Evolutionary conservation across 2,888 invertebrate species (phyloP).

Genomic region (Apamea anceps): DNA sequence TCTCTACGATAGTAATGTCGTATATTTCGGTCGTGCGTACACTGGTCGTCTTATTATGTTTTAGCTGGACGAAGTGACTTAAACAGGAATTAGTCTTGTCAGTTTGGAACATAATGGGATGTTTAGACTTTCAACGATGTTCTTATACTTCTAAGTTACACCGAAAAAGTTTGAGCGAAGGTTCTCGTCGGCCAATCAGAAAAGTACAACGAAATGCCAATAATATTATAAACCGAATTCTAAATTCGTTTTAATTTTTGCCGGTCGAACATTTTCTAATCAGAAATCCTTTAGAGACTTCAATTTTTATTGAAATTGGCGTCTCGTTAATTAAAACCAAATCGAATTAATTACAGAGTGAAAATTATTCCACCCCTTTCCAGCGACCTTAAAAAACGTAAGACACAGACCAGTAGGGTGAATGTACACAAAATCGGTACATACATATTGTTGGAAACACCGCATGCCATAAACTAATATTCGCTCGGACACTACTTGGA

Average conservation of each 20-base stretch:
- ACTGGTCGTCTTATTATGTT: constrained; percentile 80
- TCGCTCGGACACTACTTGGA: constrained; percentile 90
- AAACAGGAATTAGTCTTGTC: constrained; percentile 23
- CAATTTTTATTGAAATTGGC: constrained; percentile 86
- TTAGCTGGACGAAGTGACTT: constrained; percentile 58
- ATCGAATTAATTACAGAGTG: constrained; percentile 86
- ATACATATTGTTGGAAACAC: constrained; percentile 73
- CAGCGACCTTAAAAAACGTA: constrained; percentile 72
- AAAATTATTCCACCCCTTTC: constrained; percentile 83
- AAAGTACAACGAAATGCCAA: constrained; percentile 31
- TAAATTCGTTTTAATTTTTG: constrained; percentile 72
- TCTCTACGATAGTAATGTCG: constrained; percentile 83
- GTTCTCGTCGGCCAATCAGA: constrained; percentile 19
- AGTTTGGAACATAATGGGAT: constrained; percentile 1
- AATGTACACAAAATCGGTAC: constrained; percentile 66
- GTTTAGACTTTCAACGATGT: not conserved
- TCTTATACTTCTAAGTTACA: not conserved
- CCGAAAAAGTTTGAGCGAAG: not conserved
- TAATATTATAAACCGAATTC: constrained; percentile 61
- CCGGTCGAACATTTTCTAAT: constrained; percentile 79
- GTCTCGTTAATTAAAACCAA: constrained; percentile 87
- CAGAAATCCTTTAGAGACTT: constrained; percentile 85
- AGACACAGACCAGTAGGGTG: constrained; percentile 64
- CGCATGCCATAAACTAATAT: constrained; percentile 89
- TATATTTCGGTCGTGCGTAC: constrained; percentile 83